Evolutionary conservation across 2,797 vertebrate species (phyloP).

Genomic region (Novumbra hubbsi): DNA sequence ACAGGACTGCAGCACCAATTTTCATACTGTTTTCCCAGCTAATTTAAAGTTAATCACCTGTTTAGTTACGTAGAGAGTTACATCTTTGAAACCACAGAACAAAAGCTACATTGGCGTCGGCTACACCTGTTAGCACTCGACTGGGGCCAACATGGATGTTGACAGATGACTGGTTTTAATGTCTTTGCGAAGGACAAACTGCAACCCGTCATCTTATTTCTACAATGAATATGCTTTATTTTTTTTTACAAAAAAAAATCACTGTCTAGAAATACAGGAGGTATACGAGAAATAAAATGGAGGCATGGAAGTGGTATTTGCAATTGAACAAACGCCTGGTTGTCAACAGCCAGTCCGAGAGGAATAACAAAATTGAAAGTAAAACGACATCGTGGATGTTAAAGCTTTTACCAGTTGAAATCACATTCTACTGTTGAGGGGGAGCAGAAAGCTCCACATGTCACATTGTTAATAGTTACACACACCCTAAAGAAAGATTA

Average conservation of each 20-base stretch:
- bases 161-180: neutral
- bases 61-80: too few relatives aligned
- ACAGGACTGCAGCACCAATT: too few relatives aligned
- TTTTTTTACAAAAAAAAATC: conserved; percentile 87
- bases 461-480: conserved; percentile 67
- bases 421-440: conserved; percentile 36
- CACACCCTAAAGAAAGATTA: conserved; percentile 57
- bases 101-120: too few relatives aligned
- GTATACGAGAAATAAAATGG: conserved; percentile 83
- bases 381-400: conserved; percentile 78
- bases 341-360: conserved; percentile 87
- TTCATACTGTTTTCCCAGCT: too few relatives aligned
- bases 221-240: conserved; percentile 98
- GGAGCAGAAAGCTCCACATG: conserved; percentile 65
- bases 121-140: too few relatives aligned
- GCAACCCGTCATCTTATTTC: conserved; percentile 43
- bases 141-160: neutral
- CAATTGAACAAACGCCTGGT: conserved; percentile 82
- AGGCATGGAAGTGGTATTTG: conserved; percentile 77
- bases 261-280: conserved; percentile 91
- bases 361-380: conserved; percentile 44
- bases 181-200: neutral
- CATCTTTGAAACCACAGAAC: too few relatives aligned
- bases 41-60: too few relatives aligned
- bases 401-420: conserved; percentile 90